Percentiles rank a stretch among this genome's conserved stretches.
Evolutionary conservation across 2,888 invertebrate species (phyloP).

Genomic region (Scaptomyza cyrtandrae): DNA sequence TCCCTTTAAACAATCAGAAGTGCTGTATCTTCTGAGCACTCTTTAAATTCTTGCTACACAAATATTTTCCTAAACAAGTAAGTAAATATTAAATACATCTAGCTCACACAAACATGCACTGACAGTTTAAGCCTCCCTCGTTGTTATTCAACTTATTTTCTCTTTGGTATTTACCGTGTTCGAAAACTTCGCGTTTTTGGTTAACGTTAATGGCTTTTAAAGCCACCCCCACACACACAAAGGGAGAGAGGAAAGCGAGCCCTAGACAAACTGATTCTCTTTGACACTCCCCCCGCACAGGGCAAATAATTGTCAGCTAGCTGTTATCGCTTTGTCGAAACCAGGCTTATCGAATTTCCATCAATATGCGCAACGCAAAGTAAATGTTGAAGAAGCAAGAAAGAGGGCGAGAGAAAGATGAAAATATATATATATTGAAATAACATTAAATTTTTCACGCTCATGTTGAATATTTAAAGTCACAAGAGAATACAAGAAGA

Average conservation of each 20-base stretch:
- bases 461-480: slow-evolving; percentile 7
- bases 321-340: slow-evolving; percentile 36
- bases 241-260: background rate
- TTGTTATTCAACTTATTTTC: slow-evolving; percentile 1
- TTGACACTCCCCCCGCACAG: background rate
- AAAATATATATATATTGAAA: slow-evolving; percentile 17
- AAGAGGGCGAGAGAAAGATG: background rate
- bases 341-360: slow-evolving; percentile 53
- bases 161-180: slow-evolving; percentile 20
- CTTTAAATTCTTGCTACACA: background rate
- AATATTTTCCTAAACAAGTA: background rate
- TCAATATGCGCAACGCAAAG: slow-evolving; percentile 27
- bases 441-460: slow-evolving; percentile 31
- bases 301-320: slow-evolving; percentile 36
- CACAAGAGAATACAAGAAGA: background rate
- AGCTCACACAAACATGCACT: background rate
- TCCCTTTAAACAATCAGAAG: too few relatives aligned
- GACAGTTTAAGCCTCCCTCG: background rate
- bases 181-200: slow-evolving; percentile 16
- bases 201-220: slow-evolving; percentile 47
- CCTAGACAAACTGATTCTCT: slow-evolving; percentile 13
- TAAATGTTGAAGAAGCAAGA: slow-evolving; percentile 1
- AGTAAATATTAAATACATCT: slow-evolving; percentile 1
- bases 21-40: background rate
- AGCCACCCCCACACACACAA: slow-evolving; percentile 18